A percentile compares a stretch with the other conserved stretches of the same genome.
Evolutionary conservation across 1,140 invertebrate species (phyloP).

Genomic region (Drosophila micromelanica): DNA sequence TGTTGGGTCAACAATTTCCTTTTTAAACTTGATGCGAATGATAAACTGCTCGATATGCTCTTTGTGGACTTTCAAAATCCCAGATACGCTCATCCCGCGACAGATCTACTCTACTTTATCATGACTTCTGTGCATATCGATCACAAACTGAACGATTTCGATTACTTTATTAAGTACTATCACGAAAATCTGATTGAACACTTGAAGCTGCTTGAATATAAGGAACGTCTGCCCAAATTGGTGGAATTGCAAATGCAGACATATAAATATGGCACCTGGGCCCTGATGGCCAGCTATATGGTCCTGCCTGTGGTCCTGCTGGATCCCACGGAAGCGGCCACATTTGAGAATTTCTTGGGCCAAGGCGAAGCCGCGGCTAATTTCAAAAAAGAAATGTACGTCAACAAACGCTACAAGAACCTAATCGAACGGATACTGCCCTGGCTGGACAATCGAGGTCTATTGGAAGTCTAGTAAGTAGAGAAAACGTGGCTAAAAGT

Average conservation of each 20-base stretch:
- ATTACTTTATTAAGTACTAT: slow-evolving; percentile 68
- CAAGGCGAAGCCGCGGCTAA: slow-evolving; percentile 20
- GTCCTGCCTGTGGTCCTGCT: slow-evolving; percentile 66
- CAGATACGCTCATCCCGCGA: slow-evolving; percentile 53
- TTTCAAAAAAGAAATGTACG: slow-evolving; percentile 64
- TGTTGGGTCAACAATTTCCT: slow-evolving; percentile 89
- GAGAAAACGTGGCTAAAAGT: no score
- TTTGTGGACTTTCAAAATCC: slow-evolving; percentile 77
- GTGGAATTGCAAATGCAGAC: slow-evolving; percentile 63
- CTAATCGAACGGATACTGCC: slow-evolving; percentile 65
- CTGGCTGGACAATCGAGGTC: slow-evolving; percentile 74
- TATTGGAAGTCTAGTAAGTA: slow-evolving; percentile 61
- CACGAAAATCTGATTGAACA: slow-evolving; percentile 64
- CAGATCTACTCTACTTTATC: slow-evolving; percentile 67
- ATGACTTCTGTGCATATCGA: slow-evolving; percentile 67
- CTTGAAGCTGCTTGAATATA: slow-evolving; percentile 59
- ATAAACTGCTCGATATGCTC: slow-evolving; percentile 70
- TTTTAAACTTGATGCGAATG: slow-evolving; percentile 84
- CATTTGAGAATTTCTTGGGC: slow-evolving; percentile 65
- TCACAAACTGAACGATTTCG: slow-evolving; percentile 67
- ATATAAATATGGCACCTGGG: slow-evolving; percentile 54
- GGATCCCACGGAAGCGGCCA: slow-evolving; percentile 58
- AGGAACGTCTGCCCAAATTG: slow-evolving; percentile 44
- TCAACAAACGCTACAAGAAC: slow-evolving; percentile 45
- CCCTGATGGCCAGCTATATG: slow-evolving; percentile 34